phyloP scores from a whole-genome alignment of 1,140 invertebrate genomes.

The Aphis craccivora region DNA sequence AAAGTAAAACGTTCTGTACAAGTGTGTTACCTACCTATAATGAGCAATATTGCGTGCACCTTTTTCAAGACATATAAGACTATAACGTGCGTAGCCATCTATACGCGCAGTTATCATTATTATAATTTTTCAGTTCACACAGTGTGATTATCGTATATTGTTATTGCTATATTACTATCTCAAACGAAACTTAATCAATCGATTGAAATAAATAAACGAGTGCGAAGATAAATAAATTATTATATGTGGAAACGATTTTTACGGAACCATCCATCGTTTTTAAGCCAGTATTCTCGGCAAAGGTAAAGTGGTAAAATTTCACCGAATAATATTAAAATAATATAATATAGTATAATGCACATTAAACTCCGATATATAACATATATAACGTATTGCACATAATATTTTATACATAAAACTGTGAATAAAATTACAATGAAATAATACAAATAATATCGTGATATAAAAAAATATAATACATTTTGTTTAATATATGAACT shows the following conservation, averaged over 20 bases:
- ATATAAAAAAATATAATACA: neutral
- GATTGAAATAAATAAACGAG: neutral
- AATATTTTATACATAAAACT: neutral
- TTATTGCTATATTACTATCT: neutral
- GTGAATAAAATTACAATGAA: neutral
- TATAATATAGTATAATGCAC: neutral
- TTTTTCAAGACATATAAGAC: neutral
- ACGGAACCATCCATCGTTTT: neutral
- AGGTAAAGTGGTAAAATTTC: neutral
- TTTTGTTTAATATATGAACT: neutral
- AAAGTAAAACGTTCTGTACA: neutral
- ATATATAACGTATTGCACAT: neutral
- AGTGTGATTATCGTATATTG: neutral
- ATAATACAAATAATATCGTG: neutral
- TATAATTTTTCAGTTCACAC: neutral
- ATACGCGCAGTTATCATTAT: neutral
- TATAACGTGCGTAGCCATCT: too few relatives aligned
- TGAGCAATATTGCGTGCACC: neutral
- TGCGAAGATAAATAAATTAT: neutral
- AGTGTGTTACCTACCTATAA: neutral
- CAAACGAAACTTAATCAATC: neutral
- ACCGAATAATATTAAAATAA: neutral
- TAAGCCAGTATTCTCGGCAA: neutral
- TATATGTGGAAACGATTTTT: conserved; percentile 19
- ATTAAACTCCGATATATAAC: neutral